A percentile compares a stretch with the other conserved stretches of the same genome.
phyloP scores from a whole-genome alignment of 2,888 invertebrate species.

The Aethes cnicana region DNA sequence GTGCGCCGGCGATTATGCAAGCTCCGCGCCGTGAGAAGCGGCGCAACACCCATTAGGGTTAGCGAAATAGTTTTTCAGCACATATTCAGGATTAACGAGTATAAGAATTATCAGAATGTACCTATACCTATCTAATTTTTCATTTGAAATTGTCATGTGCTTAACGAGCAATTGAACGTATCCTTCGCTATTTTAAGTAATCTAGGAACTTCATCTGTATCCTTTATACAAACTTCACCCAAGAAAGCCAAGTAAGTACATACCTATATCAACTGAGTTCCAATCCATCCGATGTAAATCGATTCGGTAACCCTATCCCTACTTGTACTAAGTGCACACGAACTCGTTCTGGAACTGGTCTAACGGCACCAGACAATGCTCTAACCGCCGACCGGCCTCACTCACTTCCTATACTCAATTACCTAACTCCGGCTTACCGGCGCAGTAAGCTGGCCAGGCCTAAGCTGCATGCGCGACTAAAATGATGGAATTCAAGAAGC shows the following conservation, averaged over 20 bases:
- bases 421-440: slow-evolving; percentile 31
- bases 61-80: slow-evolving; percentile 26
- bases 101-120: slow-evolving; percentile 16
- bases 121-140: slow-evolving; percentile 3
- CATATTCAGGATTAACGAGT: slow-evolving; percentile 19
- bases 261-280: slow-evolving; percentile 1
- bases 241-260: no score
- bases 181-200: no score
- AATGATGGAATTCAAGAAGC: slow-evolving; percentile 21
- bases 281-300: slow-evolving; percentile 9
- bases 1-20: slow-evolving; percentile 70
- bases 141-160: neutral
- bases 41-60: slow-evolving; percentile 57
- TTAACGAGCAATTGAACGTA: neutral
- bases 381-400: slow-evolving; percentile 40
- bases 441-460: slow-evolving; percentile 6
- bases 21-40: slow-evolving; percentile 64
- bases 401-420: slow-evolving; percentile 37
- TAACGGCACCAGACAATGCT: slow-evolving; percentile 48
- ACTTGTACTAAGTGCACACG: slow-evolving; percentile 37
- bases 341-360: slow-evolving; percentile 48
- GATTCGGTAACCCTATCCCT: slow-evolving; percentile 28
- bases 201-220: no score
- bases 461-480: neutral
- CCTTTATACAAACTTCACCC: no score